Evolutionary conservation across 2,113 vertebrate genomes (phyloP).

Genomic region (Cheirogaleus medius): DNA sequence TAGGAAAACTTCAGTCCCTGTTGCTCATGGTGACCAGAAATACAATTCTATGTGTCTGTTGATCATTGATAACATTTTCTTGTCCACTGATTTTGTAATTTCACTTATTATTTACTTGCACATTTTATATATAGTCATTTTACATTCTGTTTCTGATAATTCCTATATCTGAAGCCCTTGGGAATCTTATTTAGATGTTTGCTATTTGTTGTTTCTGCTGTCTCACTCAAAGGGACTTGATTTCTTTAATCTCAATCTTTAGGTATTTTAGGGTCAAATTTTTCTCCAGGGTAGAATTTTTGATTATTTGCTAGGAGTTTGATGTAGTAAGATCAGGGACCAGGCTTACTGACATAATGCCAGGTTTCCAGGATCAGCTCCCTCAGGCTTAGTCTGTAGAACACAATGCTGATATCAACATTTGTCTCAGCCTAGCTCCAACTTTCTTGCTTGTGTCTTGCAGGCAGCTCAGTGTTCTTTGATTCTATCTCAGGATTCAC

Average conservation of each 20-base stretch:
- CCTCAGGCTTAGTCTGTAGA: neutral
- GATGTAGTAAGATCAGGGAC: neutral
- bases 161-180: neutral
- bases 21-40: neutral
- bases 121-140: neutral
- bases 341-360: neutral
- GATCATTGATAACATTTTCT: neutral
- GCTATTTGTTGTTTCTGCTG: neutral
- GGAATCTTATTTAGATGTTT: neutral
- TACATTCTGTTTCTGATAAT: neutral
- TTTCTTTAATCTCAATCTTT: neutral
- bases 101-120: neutral
- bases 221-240: neutral
- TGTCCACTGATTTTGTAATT: neutral
- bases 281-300: neutral
- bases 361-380: neutral
- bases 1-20: neutral
- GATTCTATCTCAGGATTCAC: neutral
- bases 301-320: neutral
- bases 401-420: neutral
- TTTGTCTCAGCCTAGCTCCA: neutral
- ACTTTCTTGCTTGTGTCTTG: neutral
- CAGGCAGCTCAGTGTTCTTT: neutral
- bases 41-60: neutral
- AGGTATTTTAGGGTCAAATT: neutral